Evolutionary conservation across 2,888 invertebrate genomes (phyloP).

Genomic region (Homarus gammarus): DNA sequence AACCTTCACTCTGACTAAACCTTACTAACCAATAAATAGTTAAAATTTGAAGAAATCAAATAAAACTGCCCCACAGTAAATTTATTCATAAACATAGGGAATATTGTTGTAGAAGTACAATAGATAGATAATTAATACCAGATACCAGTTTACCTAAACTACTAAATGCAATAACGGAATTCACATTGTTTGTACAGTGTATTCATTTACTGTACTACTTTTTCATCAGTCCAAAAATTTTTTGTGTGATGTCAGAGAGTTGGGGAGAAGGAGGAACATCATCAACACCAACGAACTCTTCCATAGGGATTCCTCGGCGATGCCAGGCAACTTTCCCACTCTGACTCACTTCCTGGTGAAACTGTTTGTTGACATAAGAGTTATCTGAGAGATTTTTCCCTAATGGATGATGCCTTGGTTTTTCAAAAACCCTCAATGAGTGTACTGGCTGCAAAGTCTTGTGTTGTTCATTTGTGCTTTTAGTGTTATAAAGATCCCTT

Average conservation of each 20-base stretch:
- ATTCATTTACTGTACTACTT: too few relatives aligned
- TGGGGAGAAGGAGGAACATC: slow-evolving; percentile 7
- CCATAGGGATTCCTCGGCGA: not conserved
- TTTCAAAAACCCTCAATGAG: not conserved
- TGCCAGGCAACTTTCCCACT: not conserved
- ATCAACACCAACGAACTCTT: not conserved
- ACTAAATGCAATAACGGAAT: too few relatives aligned
- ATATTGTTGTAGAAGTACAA: too few relatives aligned
- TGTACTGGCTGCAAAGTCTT: not conserved
- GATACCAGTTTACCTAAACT: too few relatives aligned
- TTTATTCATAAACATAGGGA: too few relatives aligned
- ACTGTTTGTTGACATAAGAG: not conserved
- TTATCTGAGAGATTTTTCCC: not conserved
- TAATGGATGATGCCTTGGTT: not conserved
- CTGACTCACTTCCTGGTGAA: not conserved
- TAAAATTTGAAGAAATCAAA: too few relatives aligned
- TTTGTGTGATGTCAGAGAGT: slow-evolving; percentile 33
- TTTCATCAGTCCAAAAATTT: slow-evolving; percentile 5
- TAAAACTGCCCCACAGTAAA: too few relatives aligned
- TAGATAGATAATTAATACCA: too few relatives aligned
- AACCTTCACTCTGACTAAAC: too few relatives aligned
- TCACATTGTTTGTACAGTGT: too few relatives aligned
- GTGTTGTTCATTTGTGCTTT: not conserved
- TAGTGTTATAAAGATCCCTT: slow-evolving; percentile 8
- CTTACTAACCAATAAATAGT: too few relatives aligned